A percentile compares a stretch with the other conserved stretches of the same genome.
phyloP scores from a whole-genome alignment of 2,888 invertebrate species.

The Drosophila nigritarsus region DNA sequence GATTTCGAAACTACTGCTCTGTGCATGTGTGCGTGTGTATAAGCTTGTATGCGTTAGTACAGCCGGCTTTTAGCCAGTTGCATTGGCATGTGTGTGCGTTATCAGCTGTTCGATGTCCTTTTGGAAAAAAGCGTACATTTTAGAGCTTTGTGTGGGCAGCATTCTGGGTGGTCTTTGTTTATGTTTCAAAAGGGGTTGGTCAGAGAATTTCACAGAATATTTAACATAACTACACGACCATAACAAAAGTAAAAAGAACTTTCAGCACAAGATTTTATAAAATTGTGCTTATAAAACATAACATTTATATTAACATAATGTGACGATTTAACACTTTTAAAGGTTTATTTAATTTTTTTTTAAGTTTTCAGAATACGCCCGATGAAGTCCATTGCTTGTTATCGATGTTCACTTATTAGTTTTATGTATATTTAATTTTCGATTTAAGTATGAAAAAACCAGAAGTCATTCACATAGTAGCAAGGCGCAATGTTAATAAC shows the following conservation, averaged over 20 bases:
- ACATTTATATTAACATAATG: not conserved
- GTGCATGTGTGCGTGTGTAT: constrained; percentile 4
- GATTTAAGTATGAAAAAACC: not conserved
- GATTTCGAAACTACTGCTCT: constrained; percentile 54
- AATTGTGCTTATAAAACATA: not conserved
- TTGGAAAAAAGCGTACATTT: constrained; percentile 24
- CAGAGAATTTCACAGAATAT: not conserved
- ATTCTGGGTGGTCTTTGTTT: constrained; percentile 29
- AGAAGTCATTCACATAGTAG: not conserved
- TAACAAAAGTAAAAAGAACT: not conserved
- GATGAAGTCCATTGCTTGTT: too few relatives aligned
- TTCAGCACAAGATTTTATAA: not conserved
- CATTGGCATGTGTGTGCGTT: constrained; percentile 16
- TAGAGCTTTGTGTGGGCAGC: constrained; percentile 11
- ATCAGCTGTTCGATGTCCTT: constrained; percentile 46
- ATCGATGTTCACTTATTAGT: not conserved
- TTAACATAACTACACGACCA: fast-evolving
- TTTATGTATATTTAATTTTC: not conserved
- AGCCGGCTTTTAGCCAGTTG: constrained; percentile 61
- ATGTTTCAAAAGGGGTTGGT: constrained; percentile 7
- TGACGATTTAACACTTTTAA: not conserved
- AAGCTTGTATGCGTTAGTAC: not conserved
- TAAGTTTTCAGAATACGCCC: too few relatives aligned
- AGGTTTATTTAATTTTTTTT: not conserved
- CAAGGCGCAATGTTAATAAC: constrained; percentile 3